Conservation (phyloP, 2,113 vertebrate species). For the Nycticorax nycticorax region DNA sequence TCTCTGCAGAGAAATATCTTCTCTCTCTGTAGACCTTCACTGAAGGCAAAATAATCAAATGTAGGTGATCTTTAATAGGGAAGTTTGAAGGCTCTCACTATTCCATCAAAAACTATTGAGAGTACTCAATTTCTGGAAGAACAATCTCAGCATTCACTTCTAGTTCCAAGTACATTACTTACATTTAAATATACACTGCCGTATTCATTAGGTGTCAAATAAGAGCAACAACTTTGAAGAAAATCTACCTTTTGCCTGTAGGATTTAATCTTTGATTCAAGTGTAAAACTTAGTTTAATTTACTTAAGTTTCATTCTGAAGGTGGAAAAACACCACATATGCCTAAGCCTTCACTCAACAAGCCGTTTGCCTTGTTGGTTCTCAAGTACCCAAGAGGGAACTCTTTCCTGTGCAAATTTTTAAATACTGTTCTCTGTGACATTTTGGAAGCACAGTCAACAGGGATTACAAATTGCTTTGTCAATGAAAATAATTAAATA, state of each 20-base stretch:
- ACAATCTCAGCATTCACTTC: background rate
- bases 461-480: background rate
- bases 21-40: background rate
- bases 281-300: background rate
- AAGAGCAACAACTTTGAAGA: background rate
- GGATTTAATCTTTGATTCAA: background rate
- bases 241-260: background rate
- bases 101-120: background rate
- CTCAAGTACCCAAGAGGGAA: background rate
- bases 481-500: background rate
- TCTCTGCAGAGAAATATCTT: background rate
- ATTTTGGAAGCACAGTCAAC: background rate
- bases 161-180: background rate
- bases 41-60: background rate
- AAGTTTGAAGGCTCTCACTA: background rate
- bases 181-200: background rate
- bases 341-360: background rate
- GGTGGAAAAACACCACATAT: background rate
- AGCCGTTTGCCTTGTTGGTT: background rate
- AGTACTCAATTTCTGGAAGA: background rate
- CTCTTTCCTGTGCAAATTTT: background rate
- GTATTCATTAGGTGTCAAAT: background rate
- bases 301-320: background rate
- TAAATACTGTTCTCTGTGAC: background rate
- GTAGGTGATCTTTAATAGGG: background rate